Conservation (phyloP, 2,888 invertebrate species). For the Polyommatus iphigenia region DNA sequence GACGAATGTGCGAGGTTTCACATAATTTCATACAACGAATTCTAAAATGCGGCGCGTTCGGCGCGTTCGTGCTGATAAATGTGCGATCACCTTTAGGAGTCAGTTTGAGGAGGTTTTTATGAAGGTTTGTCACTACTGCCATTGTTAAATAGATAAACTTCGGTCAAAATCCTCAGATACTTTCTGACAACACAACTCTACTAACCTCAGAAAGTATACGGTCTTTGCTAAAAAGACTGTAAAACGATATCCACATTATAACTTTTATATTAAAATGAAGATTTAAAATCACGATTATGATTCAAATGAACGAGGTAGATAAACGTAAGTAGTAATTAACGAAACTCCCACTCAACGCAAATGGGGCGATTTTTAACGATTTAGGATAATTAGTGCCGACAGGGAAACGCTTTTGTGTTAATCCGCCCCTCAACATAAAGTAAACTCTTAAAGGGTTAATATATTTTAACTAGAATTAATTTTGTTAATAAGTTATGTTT, state of each 20-base stretch:
- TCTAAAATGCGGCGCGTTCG: too few relatives aligned
- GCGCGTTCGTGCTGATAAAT: too few relatives aligned
- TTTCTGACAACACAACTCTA: too few relatives aligned
- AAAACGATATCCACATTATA: neutral
- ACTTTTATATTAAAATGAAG: neutral
- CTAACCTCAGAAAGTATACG: neutral
- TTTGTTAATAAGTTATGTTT: neutral
- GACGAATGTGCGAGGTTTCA: too few relatives aligned
- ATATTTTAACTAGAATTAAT: neutral
- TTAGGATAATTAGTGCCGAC: constrained; percentile 23
- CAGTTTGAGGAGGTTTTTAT: too few relatives aligned
- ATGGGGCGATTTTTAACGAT: constrained; percentile 19
- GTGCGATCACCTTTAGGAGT: too few relatives aligned
- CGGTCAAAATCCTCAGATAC: too few relatives aligned
- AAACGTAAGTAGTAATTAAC: constrained; percentile 8
- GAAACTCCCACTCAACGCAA: neutral
- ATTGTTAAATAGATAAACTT: too few relatives aligned
- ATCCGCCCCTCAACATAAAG: constrained; percentile 5
- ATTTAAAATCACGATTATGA: neutral
- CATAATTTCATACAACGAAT: too few relatives aligned
- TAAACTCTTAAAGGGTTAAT: constrained; percentile 15
- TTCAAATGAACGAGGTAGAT: neutral
- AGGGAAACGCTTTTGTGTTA: constrained; percentile 3
- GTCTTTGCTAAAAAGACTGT: neutral
- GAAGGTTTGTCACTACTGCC: too few relatives aligned